Base-by-base conservation (phyloP, 2,797 vertebrate species). In the Centroberyx gerrardi region DNA sequence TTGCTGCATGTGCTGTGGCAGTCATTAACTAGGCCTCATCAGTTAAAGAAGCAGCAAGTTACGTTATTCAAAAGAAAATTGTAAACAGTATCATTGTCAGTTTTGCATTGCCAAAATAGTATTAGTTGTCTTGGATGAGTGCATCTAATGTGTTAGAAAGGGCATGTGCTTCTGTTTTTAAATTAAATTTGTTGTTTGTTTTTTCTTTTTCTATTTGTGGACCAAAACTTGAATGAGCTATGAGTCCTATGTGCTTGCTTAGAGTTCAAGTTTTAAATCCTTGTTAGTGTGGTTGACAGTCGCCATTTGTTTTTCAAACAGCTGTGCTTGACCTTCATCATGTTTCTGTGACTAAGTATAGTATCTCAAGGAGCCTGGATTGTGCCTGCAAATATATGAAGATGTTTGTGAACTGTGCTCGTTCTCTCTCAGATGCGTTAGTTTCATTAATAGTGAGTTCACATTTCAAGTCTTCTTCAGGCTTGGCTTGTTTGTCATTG, bases 1-100 rank as follows among this genome's bases (percentile, higher is more conserved):
- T 58, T 83, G 69, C 76, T 90, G 92, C 90, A 90, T 90, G 92
- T 70, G 60, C 36, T 56, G 55, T 53, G 58, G 55, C 53, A 44
- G 5, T 48, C 61, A 65, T 44, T 44, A 28, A 8, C 22, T 60
- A 36, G 36, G n/a, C 36, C 18, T 38, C 22, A 49, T 63, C n/a
- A 27, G 28, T 9, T 28, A 18, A 54, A 40, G 10, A 62, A 44
- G 51, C 51, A 40, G 64, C 51, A 54, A 54, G 36, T 29, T 40
- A 29, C 48, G 40, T 27, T 0, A 15, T 66, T 22, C 10, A 55
- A 28, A 42, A 31, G 36, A 52, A 31, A 17, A 12, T 10, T 55
- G 15, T 28, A 8, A 38, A 7, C 36, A 38, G 36, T 38, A 1
- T 38, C 36, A 38, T 6, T 38, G 60, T 36, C 56, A 29, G 40